Conservation (phyloP, 2,113 vertebrate genomes). For the Axis porcinus region DNA sequence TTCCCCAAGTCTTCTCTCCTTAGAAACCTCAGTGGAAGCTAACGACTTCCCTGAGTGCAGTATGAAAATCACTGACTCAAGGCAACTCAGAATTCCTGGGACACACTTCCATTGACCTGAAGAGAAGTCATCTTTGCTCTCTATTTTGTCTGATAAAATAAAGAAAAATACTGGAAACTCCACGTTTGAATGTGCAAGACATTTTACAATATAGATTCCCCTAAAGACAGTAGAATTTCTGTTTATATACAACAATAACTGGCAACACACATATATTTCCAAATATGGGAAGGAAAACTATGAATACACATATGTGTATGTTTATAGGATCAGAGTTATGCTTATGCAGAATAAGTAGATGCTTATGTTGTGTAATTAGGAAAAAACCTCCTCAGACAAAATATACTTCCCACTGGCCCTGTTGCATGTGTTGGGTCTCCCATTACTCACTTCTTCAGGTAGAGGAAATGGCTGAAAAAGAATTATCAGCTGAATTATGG, state of each 20-base stretch:
- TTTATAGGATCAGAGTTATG: conserved; percentile 63
- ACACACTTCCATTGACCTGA: neutral
- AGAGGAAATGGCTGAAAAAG: neutral
- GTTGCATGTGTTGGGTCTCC: neutral
- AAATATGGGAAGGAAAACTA: conserved; percentile 60
- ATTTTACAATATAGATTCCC: conserved; percentile 39
- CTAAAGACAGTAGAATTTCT: conserved; percentile 46
- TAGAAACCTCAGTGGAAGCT: neutral
- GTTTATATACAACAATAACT: conserved; percentile 65
- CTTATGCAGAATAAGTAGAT: conserved; percentile 64
- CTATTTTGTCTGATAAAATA: neutral
- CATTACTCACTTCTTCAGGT: neutral
- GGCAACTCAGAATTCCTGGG: neutral
- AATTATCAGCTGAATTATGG: neutral
- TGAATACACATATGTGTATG: conserved; percentile 69
- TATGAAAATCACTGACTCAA: neutral
- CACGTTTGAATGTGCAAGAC: neutral
- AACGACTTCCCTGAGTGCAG: neutral
- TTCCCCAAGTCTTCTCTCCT: neutral
- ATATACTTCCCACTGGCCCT: neutral
- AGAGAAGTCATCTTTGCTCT: neutral
- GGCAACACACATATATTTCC: conserved; percentile 62
- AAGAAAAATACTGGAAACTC: neutral
- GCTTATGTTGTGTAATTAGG: conserved; percentile 60
- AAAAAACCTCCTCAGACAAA: conserved; percentile 52